Base-by-base conservation (phyloP, 2,113 vertebrate genomes). In the Rallus limicola region DNA sequence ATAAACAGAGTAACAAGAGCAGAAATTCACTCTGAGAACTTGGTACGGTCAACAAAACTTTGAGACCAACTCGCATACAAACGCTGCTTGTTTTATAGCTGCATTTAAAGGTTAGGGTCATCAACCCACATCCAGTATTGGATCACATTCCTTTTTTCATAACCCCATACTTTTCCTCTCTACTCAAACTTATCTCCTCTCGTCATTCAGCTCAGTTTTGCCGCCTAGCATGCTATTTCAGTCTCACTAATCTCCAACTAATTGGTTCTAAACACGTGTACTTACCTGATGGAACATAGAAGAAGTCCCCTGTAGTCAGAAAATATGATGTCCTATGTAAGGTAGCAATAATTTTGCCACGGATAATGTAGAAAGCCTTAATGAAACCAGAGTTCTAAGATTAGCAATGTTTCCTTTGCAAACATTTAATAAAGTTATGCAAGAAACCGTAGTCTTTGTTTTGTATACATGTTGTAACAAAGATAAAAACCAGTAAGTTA, bases 261-360 rank as follows among this genome's bases (percentile, higher is more conserved):
- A 56, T 0, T 68, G 16, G 7, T 83, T 77, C 77, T 74, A 77
- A 85, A 81, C 14, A 52, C 20, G 16, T 3, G 13, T n/a, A 64
- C 97, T 97, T 95, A 98, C 98, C 98, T 92, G 97, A 72, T 93
- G 98, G 98, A 95, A 98, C 93, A 92, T 95, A 98, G 76, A 98
- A 98, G 25, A 19, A 97, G 92, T 98, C 97, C 12, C 98, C 98
- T 33, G 90, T n/a, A 82, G 92, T 86, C 88, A 98, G 90, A 23
- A 10, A 34, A 60, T 98, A 98, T 0, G 93, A 59, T 13, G 98
- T 94, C 86, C 96, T 88, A 62, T 98, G 97, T 74, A 98, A 95
- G 1, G 96, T 98, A 93, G 97, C 71, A 52, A 98, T 84, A 94
- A 98, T 74, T 56, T 97, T 86, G 86, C 98, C 98, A 6, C 1